Conservation (phyloP, 2,888 invertebrate species). For the Archaeoteleia sp. region DNA sequence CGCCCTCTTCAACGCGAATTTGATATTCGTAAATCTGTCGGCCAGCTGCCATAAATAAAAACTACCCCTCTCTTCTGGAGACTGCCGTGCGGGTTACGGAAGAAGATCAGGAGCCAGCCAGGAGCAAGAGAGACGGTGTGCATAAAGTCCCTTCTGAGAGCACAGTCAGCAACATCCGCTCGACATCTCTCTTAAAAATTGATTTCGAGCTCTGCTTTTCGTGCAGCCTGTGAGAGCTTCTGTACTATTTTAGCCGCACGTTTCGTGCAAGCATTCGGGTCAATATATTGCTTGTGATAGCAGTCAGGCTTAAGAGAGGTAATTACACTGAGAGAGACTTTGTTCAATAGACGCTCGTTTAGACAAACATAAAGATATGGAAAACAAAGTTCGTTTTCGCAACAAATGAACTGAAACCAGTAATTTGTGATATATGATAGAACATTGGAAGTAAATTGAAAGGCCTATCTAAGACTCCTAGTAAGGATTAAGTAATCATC, state of each 20-base stretch:
- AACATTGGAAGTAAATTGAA: no score
- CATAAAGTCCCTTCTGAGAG: conserved; percentile 50
- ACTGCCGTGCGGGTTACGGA: conserved; percentile 30
- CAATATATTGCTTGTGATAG: conserved; percentile 5
- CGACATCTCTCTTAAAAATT: conserved; percentile 71
- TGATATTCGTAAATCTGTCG: conserved; percentile 74
- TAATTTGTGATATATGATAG: no score
- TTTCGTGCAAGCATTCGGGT: conserved; percentile 22
- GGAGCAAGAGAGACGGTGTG: conserved; percentile 43
- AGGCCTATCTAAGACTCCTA: no score
- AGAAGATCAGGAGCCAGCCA: conserved; percentile 35
- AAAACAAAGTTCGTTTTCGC: no score
- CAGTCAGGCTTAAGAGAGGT: no score
- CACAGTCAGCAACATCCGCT: conserved; percentile 68
- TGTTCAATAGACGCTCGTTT: no score
- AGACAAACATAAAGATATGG: no score
- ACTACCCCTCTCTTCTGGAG: conserved; percentile 63
- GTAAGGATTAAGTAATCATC: no score
- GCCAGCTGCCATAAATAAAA: conserved; percentile 73
- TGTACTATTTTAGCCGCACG: conserved; percentile 16
- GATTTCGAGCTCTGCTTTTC: conserved; percentile 58
- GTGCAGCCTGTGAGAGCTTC: conserved; percentile 16
- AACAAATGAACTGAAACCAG: no score
- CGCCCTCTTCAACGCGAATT: conserved; percentile 69
- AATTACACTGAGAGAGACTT: no score